Evolutionary conservation across 2,797 vertebrate genomes (phyloP).

Genomic region (Enteromius viviparus): DNA sequence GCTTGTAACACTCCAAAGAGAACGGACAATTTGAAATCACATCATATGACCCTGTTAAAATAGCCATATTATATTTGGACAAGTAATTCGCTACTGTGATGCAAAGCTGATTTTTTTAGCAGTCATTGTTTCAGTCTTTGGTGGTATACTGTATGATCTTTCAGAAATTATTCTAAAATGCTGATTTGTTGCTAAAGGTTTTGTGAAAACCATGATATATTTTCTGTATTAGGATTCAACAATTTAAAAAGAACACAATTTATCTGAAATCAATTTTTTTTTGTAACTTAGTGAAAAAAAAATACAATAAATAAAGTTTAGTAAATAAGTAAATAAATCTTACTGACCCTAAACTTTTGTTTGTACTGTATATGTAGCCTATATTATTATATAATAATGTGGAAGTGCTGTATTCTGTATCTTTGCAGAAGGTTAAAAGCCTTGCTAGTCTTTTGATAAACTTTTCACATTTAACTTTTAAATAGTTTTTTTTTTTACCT

Average conservation of each 20-base stretch:
- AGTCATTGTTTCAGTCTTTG: too few species aligned
- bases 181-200: neutral
- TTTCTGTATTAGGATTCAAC: neutral
- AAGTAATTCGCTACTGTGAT: too few species aligned
- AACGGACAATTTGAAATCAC: too few species aligned
- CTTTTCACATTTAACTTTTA: neutral
- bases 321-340: too few species aligned
- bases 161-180: too few species aligned
- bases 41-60: too few species aligned
- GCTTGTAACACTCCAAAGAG: too few species aligned
- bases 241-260: neutral
- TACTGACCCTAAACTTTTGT: neutral
- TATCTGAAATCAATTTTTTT: neutral
- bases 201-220: neutral
- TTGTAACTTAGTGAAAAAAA: neutral
- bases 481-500: neutral
- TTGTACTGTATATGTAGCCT: neutral
- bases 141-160: too few species aligned
- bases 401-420: neutral
- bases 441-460: constrained; percentile 31
- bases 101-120: too few species aligned
- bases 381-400: neutral
- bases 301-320: too few species aligned
- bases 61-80: too few species aligned
- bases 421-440: constrained; percentile 19